phyloP scores from a whole-genome alignment of 2,888 invertebrate genomes.

The Poecilus cupreus region DNA sequence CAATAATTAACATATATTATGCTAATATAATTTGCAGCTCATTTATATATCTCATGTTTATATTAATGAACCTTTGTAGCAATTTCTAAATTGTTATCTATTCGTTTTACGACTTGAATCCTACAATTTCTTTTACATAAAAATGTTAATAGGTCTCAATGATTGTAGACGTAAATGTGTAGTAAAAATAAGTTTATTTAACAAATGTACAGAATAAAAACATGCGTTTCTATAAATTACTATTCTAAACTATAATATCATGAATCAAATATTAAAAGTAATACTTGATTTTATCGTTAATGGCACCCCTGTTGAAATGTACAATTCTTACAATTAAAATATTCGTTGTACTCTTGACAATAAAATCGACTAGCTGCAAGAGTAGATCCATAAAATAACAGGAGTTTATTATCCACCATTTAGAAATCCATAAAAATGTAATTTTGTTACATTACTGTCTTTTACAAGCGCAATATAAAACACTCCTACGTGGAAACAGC shows the following conservation, averaged over 20 bases:
- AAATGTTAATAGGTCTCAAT: background rate
- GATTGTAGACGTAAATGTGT: background rate
- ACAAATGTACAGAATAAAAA: background rate
- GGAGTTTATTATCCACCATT: background rate
- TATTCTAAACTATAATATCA: background rate
- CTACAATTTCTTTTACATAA: too few relatives aligned
- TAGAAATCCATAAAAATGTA: background rate
- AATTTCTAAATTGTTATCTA: too few relatives aligned
- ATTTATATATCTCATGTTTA: too few relatives aligned
- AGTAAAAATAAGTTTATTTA: background rate
- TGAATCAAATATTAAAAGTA: background rate
- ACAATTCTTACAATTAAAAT: background rate
- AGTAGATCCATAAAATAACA: background rate
- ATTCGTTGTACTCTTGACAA: background rate
- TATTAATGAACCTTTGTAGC: too few relatives aligned
- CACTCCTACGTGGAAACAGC: background rate
- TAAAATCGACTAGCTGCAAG: slow-evolving; percentile 7
- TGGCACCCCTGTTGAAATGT: background rate
- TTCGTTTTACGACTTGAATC: too few relatives aligned
- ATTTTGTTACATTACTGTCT: background rate
- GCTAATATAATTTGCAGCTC: too few relatives aligned
- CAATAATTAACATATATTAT: too few relatives aligned
- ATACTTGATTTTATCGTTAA: background rate
- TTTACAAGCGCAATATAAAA: background rate
- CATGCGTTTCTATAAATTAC: background rate